Evolutionary conservation across 2,888 invertebrate genomes (phyloP), one percentile per base, ranked within the genome.

Genomic region (Scaptomyza parva): DNA sequence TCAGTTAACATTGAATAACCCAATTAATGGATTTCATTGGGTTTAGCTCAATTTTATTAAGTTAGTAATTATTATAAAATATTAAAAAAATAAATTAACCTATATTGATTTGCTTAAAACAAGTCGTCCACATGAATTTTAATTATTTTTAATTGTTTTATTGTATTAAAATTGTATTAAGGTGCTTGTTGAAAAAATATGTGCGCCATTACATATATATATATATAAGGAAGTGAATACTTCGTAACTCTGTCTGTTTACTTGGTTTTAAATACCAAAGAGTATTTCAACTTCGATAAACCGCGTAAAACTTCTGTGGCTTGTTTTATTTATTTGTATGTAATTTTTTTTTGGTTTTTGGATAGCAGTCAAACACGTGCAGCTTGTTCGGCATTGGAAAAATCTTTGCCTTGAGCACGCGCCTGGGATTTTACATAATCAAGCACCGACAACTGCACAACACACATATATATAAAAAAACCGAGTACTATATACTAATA

Each of bases 361-460:
- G 60, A 66, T 73, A 44, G 73, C 73, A 54, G 58, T 54, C 71
- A 55, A 53, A 74, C 84, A 85, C 85, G 88, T 85, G 85, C 85
- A 67, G 78, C 85, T 88, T 81, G 88, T 88, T 86, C 73, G 78
- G 68, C 85, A 85, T 89, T 88, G 86, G 88, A 75, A 88, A 89
- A 89, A 89, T 88, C 90, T 90, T 90, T 90, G 80, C 88, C 88
- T 89, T 85, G 76, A 87, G 89, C 89, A 90, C 89, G 89, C 90
- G 89, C 90, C 87, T 79, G 72, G 84, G 86, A 88, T 89, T 89
- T 84, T 88, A 87, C 88, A 87, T 88, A 89, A 88, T 89, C 80
- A 85, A 86, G 87, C 73, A 67, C 69, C 70, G 78, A 76, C 75
- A 70, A 66, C 67, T 66, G 73, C 79, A 78, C 20, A 47, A n/a